Evolutionary conservation across 30 jellyfish, hydroid and myxozoan species (phyloP).

Genomic region (Hydractinia echinata): DNA sequence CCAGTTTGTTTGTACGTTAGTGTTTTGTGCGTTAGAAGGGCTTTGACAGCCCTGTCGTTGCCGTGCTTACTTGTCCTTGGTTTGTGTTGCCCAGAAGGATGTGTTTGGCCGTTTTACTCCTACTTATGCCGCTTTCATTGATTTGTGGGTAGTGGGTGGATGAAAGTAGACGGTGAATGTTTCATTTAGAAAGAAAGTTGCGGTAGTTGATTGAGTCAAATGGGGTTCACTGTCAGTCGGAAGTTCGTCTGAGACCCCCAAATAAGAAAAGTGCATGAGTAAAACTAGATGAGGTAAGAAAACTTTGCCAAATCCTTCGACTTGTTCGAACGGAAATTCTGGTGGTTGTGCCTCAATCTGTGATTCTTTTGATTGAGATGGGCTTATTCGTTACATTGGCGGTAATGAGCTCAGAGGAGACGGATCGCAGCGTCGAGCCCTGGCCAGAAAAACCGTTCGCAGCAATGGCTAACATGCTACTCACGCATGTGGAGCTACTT

Average conservation of each 20-base stretch:
- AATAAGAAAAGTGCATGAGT: conserved; percentile 18
- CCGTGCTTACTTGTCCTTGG: background rate
- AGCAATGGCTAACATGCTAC: conserved; percentile 48
- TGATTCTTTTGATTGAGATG: conserved; percentile 42
- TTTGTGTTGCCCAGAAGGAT: background rate
- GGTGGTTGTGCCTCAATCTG: conserved; percentile 22
- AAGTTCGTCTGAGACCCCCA: conserved; percentile 32
- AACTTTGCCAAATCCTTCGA: conserved; percentile 26
- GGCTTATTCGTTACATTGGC: conserved; percentile 35
- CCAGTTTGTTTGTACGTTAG: conserved; percentile 21
- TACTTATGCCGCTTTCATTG: background rate
- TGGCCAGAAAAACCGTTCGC: conserved; percentile 51
- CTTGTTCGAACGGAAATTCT: conserved; percentile 37
- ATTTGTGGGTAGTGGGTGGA: background rate
- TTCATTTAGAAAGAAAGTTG: background rate
- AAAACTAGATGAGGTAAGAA: conserved; percentile 25
- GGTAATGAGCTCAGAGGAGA: conserved; percentile 28
- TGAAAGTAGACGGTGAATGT: background rate
- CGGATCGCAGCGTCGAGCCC: conserved; percentile 47
- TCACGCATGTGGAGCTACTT: conserved; percentile 44
- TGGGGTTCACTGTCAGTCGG: background rate
- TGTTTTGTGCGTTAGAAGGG: too few species aligned
- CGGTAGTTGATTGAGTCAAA: background rate
- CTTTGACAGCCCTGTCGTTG: too few species aligned
- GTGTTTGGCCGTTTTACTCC: background rate